Base-by-base conservation (phyloP, 1,140 invertebrate species). In the Cotesia vestalis region DNA sequence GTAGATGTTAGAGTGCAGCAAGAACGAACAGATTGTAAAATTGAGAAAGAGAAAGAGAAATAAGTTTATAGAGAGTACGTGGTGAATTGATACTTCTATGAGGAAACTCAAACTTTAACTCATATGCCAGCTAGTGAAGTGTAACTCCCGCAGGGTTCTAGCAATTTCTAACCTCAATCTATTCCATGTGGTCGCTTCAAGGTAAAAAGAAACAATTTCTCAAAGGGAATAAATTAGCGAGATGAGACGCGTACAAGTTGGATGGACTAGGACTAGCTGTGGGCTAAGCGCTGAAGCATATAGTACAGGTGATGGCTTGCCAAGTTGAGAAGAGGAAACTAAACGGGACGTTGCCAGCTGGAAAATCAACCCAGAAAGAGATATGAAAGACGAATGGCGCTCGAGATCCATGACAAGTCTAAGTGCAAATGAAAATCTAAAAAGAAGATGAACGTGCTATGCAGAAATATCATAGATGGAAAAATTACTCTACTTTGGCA, bases 171-270 rank as follows among this genome's bases (percentile, higher is more conserved):
- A 27, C 57, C n/a, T 59, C 57, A 59, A 20, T 67, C 38, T 53
- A 53, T 67, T 67, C n/a, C 12, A 53, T 53, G 46, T 53, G 46
- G 34, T 35, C 64, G 46, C 14, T 20, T n/a, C 20, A 27, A 53
- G 35, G 69, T 72, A 66, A 74, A 73, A 68, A 73, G 71, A 74
- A 74, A 77, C 71, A 76, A 79, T 80, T 78, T 77, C 71, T 78
- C 77, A 62, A 75, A 74, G 72, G 17, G 73, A 75, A 79, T 77
- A 74, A 77, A 77, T 76, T 75, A 71, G 35, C 53, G 40, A 11
- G 66, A 35, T 46, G 52, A 59, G 57, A 59, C 57, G 57, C 64
- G 57, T 66, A 46, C 27, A 35, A 51, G 53, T 0, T 4, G 20
- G 27, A 52, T 1, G 35, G 40, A 46, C 40, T 46, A 46, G 40